Evolutionary conservation across 2,797 vertebrate species (phyloP).

Genomic region (Adrianichthys oophorus): DNA sequence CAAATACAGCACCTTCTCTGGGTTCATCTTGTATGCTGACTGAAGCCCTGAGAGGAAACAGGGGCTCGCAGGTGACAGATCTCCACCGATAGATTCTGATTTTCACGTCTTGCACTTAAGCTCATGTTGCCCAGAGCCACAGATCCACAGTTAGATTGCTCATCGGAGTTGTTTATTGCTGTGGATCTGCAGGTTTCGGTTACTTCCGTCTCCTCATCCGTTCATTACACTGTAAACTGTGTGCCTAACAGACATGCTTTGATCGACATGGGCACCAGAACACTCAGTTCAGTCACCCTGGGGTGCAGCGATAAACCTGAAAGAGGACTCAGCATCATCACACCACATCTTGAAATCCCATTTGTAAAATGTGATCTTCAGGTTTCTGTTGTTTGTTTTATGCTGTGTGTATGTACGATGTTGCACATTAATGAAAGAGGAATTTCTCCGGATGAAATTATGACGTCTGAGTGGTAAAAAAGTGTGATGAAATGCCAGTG

Average conservation of each 20-base stretch:
- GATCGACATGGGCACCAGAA: slow-evolving; percentile 41
- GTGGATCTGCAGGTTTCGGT: slow-evolving; percentile 54
- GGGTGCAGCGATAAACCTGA: slow-evolving; percentile 47
- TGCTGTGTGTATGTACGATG: slow-evolving; percentile 40
- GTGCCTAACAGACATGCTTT: slow-evolving; percentile 52
- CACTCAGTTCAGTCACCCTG: slow-evolving; percentile 48
- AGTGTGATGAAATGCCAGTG: slow-evolving; percentile 39
- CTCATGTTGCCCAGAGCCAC: slow-evolving; percentile 54
- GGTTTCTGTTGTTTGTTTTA: slow-evolving; percentile 37
- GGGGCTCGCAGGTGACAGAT: slow-evolving; percentile 40
- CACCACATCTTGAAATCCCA: slow-evolving; percentile 49
- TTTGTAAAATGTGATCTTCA: slow-evolving; percentile 47
- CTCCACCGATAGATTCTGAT: slow-evolving; percentile 36
- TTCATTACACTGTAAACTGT: slow-evolving; percentile 50
- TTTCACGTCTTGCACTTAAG: slow-evolving; percentile 41
- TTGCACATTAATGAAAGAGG: slow-evolving; percentile 30
- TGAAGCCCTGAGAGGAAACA: slow-evolving; percentile 58
- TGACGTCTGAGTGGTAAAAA: slow-evolving; percentile 26
- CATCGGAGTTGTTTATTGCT: slow-evolving; percentile 22
- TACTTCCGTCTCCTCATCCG: slow-evolving; percentile 53
- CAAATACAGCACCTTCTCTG: slow-evolving; percentile 98
- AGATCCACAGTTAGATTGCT: slow-evolving; percentile 40
- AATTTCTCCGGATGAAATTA: slow-evolving; percentile 38
- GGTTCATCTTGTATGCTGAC: slow-evolving; percentile 96
- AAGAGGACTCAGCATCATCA: slow-evolving; percentile 49